phyloP scores from a whole-genome alignment of 23 tunicate species.

The Halocynthia aurantium region DNA sequence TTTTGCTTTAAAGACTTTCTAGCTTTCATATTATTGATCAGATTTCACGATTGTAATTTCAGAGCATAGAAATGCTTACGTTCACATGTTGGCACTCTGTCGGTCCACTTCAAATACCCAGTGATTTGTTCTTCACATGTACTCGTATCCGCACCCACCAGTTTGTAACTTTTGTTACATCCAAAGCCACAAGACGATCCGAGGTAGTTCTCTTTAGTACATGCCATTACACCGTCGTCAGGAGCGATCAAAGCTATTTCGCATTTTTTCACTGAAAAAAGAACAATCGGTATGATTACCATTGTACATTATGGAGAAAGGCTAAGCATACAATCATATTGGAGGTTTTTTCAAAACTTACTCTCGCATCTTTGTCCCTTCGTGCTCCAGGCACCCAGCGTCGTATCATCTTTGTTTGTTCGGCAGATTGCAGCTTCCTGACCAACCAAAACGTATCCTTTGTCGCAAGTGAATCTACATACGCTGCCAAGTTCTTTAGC shows the following conservation, averaged over 20 bases:
- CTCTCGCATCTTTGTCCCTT: slow-evolving; percentile 40
- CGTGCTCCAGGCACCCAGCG: slow-evolving; percentile 25
- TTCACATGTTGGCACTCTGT: slow-evolving; percentile 26
- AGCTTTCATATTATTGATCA: neutral
- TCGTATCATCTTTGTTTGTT: neutral
- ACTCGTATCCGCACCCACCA: slow-evolving; percentile 13
- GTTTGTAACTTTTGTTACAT: slow-evolving; percentile 47
- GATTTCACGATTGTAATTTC: neutral
- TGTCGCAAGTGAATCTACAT: slow-evolving; percentile 44
- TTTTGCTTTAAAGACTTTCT: neutral
- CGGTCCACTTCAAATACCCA: slow-evolving; percentile 26
- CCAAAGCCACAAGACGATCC: slow-evolving; percentile 48
- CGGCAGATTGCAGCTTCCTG: slow-evolving; percentile 7
- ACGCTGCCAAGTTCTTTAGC: slow-evolving; percentile 28
- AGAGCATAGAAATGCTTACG: slow-evolving; percentile 15
- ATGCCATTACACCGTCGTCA: slow-evolving; percentile 38
- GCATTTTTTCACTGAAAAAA: slow-evolving; percentile 23
- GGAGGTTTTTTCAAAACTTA: neutral
- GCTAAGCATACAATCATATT: neutral
- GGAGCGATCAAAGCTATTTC: slow-evolving; percentile 10
- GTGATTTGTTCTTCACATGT: slow-evolving; percentile 11
- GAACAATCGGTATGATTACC: neutral
- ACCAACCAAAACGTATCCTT: slow-evolving; percentile 25
- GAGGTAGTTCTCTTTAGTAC: slow-evolving; percentile 36
- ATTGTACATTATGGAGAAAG: too few relatives aligned